phyloP scores from a whole-genome alignment of 1,140 invertebrate species.

The Papilio xuthus region DNA sequence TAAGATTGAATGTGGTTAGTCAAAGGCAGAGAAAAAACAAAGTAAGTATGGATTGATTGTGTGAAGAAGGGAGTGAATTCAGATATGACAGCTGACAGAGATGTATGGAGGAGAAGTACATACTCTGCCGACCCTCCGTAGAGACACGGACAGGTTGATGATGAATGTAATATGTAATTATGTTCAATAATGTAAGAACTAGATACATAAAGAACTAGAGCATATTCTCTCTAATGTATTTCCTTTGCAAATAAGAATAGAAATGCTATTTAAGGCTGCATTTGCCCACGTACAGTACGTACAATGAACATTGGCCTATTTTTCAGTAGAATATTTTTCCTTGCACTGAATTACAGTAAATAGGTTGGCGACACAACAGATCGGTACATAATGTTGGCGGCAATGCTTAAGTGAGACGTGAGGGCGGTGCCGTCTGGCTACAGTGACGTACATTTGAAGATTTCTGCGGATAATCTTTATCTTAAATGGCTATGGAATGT shows the following conservation, averaged over 20 bases:
- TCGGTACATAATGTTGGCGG: slow-evolving; percentile 37
- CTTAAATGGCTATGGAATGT: not conserved
- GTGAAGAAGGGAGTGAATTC: no score
- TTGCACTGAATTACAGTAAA: slow-evolving; percentile 37
- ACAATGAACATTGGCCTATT: slow-evolving; percentile 28
- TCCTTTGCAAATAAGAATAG: not conserved
- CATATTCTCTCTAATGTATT: not conserved
- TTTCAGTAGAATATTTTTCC: slow-evolving; percentile 33
- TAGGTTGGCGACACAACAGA: slow-evolving; percentile 38
- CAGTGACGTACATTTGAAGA: not conserved
- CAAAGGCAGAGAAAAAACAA: no score
- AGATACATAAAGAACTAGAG: not conserved
- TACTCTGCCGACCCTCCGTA: no score
- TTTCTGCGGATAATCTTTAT: not conserved
- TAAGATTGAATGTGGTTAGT: no score
- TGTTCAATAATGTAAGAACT: not conserved
- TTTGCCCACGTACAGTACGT: not conserved
- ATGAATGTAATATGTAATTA: not conserved
- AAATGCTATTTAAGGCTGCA: not conserved
- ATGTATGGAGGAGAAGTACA: no score
- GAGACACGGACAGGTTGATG: no score
- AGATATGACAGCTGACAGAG: no score
- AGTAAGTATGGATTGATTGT: no score
- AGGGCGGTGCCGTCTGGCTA: slow-evolving; percentile 26
- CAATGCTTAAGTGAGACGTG: slow-evolving; percentile 38